Evolutionary conservation across 2,888 invertebrate species (phyloP), one percentile per base, ranked within the genome.

Genomic region (Antitype chi): DNA sequence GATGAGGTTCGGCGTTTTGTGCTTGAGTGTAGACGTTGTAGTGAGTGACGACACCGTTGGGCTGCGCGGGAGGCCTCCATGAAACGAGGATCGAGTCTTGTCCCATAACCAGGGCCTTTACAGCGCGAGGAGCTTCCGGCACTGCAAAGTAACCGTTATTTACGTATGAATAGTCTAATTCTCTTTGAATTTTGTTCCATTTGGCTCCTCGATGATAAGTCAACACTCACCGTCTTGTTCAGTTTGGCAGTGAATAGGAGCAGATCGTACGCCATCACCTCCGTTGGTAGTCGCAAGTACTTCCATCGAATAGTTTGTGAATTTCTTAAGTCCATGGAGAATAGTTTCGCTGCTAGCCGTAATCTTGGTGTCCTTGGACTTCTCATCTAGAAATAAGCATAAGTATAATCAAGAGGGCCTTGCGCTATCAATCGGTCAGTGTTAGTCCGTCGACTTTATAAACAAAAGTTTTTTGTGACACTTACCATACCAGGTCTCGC

Each of bases 241-340:
- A 70, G 99, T 99, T 96, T 98, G 98, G 93, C 99, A 99, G 94
- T 99, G 99, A 88, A 99, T 98, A 13, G 98, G 98, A 28, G 97
- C 97, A 87, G 98, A 98, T 87, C 99, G 98, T 66, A 99, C 99
- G 82, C 99, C 99, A 94, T 99, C 99, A 20, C 99, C 99, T 85
- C 99, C 99, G 76, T 99, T 98, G 13, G 99, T 99, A 90, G 98
- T 99, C 38, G 99, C 99, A 89, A 99, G 96, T 53, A 99, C 99
- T 97, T 99, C 99, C 98, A 99, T 99, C 77, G 99, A 99, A 95
- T 99, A 99, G 96, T 99, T 99, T 4, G 99, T 99, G 96, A 98
- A 99, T 94, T 99, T 99, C 94, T 99, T 98, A 73, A 99, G 97
- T 72, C 99, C 99, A 92, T 99, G 99, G n/a, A 99, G 97, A 90